These are phyloP conservation scores for Maniola hyperantus DNA, from an alignment of 2,888 invertebrate species.

Conservation along the genomic window DNA sequence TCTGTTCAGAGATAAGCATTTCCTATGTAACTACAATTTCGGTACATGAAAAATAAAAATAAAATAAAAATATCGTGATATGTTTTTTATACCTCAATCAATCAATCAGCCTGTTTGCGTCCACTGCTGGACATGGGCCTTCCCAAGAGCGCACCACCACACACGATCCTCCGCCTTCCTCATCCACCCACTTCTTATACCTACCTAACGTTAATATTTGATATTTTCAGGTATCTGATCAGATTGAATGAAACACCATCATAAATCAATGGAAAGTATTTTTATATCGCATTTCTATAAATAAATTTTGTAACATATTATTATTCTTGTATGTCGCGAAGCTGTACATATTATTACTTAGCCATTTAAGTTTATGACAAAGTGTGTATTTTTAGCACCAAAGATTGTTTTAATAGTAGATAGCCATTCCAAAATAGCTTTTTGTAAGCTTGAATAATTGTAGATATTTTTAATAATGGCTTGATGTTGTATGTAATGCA, in stretches of 20 bases:
- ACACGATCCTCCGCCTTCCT: too few species aligned
- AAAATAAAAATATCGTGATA: too few species aligned
- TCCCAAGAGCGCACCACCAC: too few species aligned
- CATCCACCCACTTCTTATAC: too few species aligned
- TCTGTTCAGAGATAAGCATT: too few species aligned
- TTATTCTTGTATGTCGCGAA: conserved; percentile 7
- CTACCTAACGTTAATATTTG: conserved; percentile 35
- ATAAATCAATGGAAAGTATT: conserved; percentile 34
- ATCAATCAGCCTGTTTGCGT: too few species aligned
- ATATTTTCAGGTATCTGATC: conserved; percentile 56
- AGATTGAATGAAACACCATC: conserved; percentile 54
- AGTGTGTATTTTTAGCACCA: conserved; percentile 28
- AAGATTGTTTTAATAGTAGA: conserved; percentile 15
- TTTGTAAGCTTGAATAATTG: neutral
- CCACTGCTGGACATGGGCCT: too few species aligned
- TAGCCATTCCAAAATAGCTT: conserved; percentile 13
- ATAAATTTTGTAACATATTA: neutral
- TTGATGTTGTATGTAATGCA: neutral
- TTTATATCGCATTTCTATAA: conserved; percentile 24
- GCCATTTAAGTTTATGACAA: conserved; percentile 12
- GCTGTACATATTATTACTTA: conserved; percentile 27
- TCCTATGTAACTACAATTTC: too few species aligned
- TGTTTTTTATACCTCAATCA: too few species aligned
- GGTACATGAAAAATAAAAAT: too few species aligned
- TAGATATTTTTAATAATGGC: neutral